phyloP scores from a whole-genome alignment of 2,113 vertebrate species.

The Madoqua kirkii region DNA sequence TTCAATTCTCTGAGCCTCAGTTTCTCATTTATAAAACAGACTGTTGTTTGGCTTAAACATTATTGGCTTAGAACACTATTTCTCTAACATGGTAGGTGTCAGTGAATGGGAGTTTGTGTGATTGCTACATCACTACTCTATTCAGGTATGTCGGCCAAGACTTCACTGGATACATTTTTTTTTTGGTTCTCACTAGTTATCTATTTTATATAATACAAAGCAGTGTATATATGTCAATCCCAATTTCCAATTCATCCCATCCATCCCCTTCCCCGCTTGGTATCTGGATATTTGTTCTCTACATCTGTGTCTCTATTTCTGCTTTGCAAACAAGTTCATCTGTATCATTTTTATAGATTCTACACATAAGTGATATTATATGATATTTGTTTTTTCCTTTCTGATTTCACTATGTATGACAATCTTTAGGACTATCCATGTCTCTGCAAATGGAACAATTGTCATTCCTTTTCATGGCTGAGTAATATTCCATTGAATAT shows the following conservation, averaged over 20 bases:
- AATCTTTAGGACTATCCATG: neutral
- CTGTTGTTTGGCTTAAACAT: neutral
- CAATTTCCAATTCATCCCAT: neutral
- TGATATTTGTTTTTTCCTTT: neutral
- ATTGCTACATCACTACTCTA: too few relatives aligned
- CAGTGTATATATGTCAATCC: neutral
- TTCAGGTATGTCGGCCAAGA: neutral
- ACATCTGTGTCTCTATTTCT: neutral
- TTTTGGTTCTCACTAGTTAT: neutral
- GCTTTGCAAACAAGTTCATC: neutral
- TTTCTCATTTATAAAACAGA: constrained; percentile 26
- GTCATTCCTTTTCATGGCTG: neutral
- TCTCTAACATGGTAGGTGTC: neutral
- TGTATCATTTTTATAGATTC: neutral
- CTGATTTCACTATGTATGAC: neutral
- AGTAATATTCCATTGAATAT: neutral
- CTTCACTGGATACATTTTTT: neutral
- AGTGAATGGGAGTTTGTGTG: neutral
- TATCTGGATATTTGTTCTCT: neutral
- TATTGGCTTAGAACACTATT: neutral
- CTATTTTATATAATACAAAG: neutral
- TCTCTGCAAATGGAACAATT: neutral
- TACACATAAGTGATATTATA: neutral
- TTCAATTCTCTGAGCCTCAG: neutral
- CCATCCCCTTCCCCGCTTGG: neutral